phyloP scores from a whole-genome alignment of 2,888 invertebrate species.

The Nematopogon swammerdamellus region DNA sequence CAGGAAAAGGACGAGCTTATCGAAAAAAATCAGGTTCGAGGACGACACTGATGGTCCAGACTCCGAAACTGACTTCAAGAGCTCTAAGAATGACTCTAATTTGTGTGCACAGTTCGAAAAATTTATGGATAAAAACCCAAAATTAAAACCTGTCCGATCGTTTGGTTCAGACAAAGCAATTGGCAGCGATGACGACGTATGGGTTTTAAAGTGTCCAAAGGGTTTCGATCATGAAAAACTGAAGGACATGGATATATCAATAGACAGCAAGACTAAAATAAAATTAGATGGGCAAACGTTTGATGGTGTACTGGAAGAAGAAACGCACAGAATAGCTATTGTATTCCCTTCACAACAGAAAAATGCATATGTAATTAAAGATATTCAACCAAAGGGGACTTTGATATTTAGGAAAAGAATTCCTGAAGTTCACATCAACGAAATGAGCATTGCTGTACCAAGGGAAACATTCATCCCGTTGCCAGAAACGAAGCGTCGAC shows the following conservation, averaged over 20 bases:
- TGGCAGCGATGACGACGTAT: slow-evolving; percentile 32
- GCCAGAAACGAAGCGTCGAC: slow-evolving; percentile 37
- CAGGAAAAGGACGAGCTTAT: slow-evolving; percentile 15
- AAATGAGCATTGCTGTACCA: slow-evolving; percentile 16
- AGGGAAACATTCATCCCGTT: slow-evolving; percentile 26
- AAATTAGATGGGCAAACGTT: slow-evolving; percentile 30
- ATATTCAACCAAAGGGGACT: slow-evolving; percentile 19
- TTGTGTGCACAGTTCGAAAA: slow-evolving; percentile 17
- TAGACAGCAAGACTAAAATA: slow-evolving; percentile 28
- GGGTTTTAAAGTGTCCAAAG: slow-evolving; percentile 30
- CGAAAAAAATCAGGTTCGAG: slow-evolving; percentile 31
- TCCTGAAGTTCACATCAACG: slow-evolving; percentile 27
- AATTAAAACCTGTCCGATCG: slow-evolving; percentile 17
- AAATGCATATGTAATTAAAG: slow-evolving; percentile 18
- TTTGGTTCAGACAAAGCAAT: slow-evolving; percentile 9
- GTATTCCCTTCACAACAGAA: slow-evolving; percentile 14
- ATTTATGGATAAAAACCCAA: slow-evolving; percentile 20
- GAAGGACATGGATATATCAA: slow-evolving; percentile 17
- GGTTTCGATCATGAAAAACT: slow-evolving; percentile 23
- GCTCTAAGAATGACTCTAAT: background rate
- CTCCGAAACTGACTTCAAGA: too few relatives aligned
- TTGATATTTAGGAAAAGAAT: slow-evolving; percentile 28
- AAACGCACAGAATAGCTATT: slow-evolving; percentile 15
- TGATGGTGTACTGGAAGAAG: slow-evolving; percentile 21
- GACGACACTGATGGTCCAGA: slow-evolving; percentile 15